Evolutionary conservation across 2,797 vertebrate species (phyloP).

Genomic region (Tadarida brasiliensis): DNA sequence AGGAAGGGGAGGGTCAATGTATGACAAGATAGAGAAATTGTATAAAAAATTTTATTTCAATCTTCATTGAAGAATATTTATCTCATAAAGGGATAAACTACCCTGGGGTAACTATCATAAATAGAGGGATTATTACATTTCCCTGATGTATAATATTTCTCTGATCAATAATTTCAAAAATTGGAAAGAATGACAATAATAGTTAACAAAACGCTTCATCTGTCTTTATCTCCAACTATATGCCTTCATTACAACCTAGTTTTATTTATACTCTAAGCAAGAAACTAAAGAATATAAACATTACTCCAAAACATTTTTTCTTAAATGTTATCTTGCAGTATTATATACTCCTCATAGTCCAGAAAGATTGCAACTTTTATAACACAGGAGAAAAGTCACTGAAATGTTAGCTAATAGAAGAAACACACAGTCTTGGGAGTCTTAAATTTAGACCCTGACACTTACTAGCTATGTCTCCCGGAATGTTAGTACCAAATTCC

Average conservation of each 20-base stretch:
- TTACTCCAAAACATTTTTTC: background rate
- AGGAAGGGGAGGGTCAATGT: background rate
- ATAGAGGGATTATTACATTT: background rate
- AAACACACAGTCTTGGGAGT: background rate
- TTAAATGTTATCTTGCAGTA: background rate
- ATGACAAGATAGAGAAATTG: background rate
- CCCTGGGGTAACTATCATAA: background rate
- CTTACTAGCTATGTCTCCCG: background rate
- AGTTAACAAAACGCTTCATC: background rate
- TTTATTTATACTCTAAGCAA: slow-evolving; percentile 41
- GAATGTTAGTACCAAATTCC: background rate
- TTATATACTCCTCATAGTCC: background rate
- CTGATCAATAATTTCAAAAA: background rate
- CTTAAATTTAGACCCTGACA: background rate
- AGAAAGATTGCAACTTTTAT: background rate
- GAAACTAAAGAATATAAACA: background rate
- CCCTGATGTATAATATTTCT: background rate
- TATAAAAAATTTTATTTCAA: slow-evolving; percentile 3
- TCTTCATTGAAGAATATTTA: slow-evolving; percentile 44
- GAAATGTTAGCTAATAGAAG: background rate
- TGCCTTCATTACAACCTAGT: background rate
- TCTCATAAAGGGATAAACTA: slow-evolving; percentile 2
- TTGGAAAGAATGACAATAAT: background rate
- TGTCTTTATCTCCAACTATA: background rate
- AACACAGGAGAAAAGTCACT: background rate